These are phyloP conservation scores for Eledone cirrhosa DNA, from an alignment of 2,888 invertebrate genomes.

Conservation along the genomic window DNA sequence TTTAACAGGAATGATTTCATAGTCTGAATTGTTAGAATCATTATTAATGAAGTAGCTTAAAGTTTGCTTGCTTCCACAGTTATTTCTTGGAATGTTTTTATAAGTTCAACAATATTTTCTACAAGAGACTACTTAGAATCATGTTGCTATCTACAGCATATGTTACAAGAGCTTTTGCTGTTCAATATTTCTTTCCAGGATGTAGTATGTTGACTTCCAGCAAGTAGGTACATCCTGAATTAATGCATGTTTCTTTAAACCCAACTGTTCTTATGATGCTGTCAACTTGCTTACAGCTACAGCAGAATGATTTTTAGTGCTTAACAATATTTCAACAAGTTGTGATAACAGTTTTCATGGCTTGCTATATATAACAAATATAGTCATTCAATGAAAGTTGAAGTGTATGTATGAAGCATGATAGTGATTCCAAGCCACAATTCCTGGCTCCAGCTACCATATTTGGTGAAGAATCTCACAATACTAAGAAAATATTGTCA, in stretches of 20 bases:
- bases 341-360: not conserved
- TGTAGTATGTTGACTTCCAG: not conserved
- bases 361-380: constrained; percentile 10
- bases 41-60: not conserved
- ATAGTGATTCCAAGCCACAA: not conserved
- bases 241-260: constrained; percentile 10
- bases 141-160: constrained; percentile 13
- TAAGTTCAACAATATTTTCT: not conserved
- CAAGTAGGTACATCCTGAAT: not conserved
- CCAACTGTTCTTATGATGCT: not conserved
- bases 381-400: not conserved
- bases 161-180: not conserved
- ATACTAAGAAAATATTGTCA: not conserved
- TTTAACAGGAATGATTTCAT: not conserved
- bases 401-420: not conserved
- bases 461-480: not conserved
- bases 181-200: constrained; percentile 11
- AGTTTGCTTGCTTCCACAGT: not conserved
- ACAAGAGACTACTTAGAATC: not conserved
- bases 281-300: not conserved
- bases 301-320: not conserved
- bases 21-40: not conserved
- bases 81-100: constrained; percentile 4
- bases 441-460: not conserved
- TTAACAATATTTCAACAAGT: not conserved